Conservation (phyloP, 2,888 invertebrate genomes). For the Drosophila diplacantha region DNA sequence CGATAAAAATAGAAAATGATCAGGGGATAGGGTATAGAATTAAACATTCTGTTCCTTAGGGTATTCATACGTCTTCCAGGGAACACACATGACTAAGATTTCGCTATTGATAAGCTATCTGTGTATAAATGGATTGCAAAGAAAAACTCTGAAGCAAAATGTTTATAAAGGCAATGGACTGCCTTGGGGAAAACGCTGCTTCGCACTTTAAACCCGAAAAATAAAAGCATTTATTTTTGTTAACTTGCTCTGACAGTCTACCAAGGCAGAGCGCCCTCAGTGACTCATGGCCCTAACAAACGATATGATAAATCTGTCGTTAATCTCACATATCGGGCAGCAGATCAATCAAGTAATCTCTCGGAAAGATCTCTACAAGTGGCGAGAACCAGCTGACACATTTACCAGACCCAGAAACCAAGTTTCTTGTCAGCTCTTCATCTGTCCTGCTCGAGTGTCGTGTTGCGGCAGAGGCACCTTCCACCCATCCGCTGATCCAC, state of each 20-base stretch:
- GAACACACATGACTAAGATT: constrained; percentile 18
- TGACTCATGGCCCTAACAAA: constrained; percentile 15
- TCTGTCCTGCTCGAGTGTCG: background rate
- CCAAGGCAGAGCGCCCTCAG: constrained; percentile 1
- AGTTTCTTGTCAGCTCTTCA: constrained; percentile 19
- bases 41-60: constrained; percentile 7
- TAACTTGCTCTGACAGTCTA: background rate
- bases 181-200: background rate
- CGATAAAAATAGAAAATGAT: constrained; percentile 27
- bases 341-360: constrained; percentile 36
- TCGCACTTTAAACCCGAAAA: background rate
- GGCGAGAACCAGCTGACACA: constrained; percentile 34
- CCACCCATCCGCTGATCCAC: constrained; percentile 7
- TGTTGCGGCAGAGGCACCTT: constrained; percentile 14
- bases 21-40: constrained; percentile 11
- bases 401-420: constrained; percentile 19
- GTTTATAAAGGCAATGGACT: background rate
- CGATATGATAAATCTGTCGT: background rate
- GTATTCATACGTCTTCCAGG: constrained; percentile 4
- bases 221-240: background rate
- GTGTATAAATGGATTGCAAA: background rate
- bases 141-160: background rate
- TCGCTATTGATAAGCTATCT: constrained; percentile 16
- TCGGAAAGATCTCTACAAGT: constrained; percentile 8
- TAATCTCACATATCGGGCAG: constrained; percentile 17